A percentile compares a stretch with the other conserved stretches of the same genome.
Evolutionary conservation across 2,113 vertebrate species (phyloP).

Genomic region (Stigmatopora argus): DNA sequence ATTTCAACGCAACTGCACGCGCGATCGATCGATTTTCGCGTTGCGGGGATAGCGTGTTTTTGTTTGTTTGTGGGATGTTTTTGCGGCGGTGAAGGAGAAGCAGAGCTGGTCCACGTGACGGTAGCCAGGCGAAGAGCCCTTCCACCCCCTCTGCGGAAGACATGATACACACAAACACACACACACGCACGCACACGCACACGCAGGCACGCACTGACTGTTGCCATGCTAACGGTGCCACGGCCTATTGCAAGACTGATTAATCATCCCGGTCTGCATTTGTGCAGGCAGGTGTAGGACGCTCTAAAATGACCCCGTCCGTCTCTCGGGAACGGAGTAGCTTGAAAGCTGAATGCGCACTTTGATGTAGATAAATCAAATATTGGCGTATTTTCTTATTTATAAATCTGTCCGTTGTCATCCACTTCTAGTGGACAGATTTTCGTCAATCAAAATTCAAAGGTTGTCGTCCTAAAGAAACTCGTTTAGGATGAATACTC

Average conservation of each 20-base stretch:
- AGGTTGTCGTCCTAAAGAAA: no score
- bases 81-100: not conserved
- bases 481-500: no score
- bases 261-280: conserved; percentile 34
- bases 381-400: no score
- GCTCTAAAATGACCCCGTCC: conserved; percentile 22
- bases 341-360: not conserved
- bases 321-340: not conserved
- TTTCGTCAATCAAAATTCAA: no score
- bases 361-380: not conserved
- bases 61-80: not conserved
- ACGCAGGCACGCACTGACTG: conserved; percentile 11
- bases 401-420: no score
- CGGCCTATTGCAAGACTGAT: conserved; percentile 49
- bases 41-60: not conserved
- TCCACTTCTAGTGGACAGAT: no score
- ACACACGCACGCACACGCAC: no score
- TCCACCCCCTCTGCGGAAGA: not conserved
- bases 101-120: conserved; percentile 1
- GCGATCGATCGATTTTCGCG: not conserved
- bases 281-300: conserved; percentile 34
- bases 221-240: conserved; percentile 37
- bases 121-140: not conserved
- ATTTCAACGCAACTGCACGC: not conserved
- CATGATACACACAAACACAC: conserved; percentile 6